phyloP scores from a whole-genome alignment of 1,140 invertebrate genomes.

The Orchestia grillus region DNA sequence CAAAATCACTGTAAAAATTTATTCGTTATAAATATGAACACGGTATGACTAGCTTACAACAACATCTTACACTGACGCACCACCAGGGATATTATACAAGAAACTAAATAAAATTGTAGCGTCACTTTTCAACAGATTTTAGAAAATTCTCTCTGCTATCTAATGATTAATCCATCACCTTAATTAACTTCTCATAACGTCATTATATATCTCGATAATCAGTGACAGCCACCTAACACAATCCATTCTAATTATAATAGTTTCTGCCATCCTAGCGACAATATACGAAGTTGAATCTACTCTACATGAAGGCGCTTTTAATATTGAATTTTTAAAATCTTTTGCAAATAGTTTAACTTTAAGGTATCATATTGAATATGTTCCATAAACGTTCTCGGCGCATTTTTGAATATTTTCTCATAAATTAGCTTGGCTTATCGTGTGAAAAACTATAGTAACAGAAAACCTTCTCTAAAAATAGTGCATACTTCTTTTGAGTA shows the following conservation, averaged over 20 bases:
- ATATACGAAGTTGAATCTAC: not conserved
- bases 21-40: conserved; percentile 10
- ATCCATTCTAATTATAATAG: not conserved
- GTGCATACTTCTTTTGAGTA: not conserved
- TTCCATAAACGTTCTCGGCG: not conserved
- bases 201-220: not conserved
- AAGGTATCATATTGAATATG: not conserved
- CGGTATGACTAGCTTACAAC: not conserved
- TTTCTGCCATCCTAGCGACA: not conserved
- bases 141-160: not conserved
- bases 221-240: not conserved
- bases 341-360: not conserved
- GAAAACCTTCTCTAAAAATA: not conserved
- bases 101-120: not conserved
- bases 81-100: not conserved
- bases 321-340: not conserved
- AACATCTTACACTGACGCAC: not conserved
- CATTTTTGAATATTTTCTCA: not conserved
- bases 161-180: not conserved
- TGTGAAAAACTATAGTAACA: not conserved
- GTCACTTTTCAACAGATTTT: not conserved
- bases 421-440: not conserved
- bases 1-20: not conserved
- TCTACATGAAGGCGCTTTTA: not conserved
- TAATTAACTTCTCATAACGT: not conserved